Conservation (phyloP, 2,888 invertebrate genomes). For the Leptinotarsa tumamoca region DNA sequence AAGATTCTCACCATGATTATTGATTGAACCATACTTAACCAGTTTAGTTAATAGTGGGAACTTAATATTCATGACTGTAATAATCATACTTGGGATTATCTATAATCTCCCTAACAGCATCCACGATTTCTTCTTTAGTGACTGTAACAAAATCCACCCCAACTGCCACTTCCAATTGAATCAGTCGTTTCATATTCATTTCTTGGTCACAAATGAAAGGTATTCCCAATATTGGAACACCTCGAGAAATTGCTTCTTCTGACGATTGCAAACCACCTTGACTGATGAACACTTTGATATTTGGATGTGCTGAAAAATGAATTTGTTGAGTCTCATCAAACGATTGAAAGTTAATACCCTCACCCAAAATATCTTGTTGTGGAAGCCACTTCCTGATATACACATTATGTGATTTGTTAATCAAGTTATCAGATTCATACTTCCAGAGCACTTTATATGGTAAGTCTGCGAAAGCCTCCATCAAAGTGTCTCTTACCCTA, state of each 20-base stretch:
- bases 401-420: constrained; percentile 62
- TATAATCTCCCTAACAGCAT: constrained; percentile 52
- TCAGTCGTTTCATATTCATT: constrained; percentile 53
- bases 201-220: constrained; percentile 58
- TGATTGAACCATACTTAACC: too few relatives aligned
- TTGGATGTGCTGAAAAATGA: constrained; percentile 53
- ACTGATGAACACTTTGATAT: constrained; percentile 55
- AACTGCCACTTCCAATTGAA: constrained; percentile 49
- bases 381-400: constrained; percentile 66
- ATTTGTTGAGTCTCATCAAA: not conserved
- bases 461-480: constrained; percentile 62
- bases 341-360: not conserved
- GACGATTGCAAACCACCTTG: constrained; percentile 58
- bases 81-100: constrained; percentile 52
- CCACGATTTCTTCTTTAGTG: constrained; percentile 52
- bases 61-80: too few relatives aligned
- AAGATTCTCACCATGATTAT: too few relatives aligned
- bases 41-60: too few relatives aligned
- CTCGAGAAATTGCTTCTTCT: constrained; percentile 55
- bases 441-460: constrained; percentile 67
- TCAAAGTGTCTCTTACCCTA: constrained; percentile 56
- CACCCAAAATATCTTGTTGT: constrained; percentile 67
- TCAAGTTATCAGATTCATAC: constrained; percentile 62
- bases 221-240: constrained; percentile 56
- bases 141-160: constrained; percentile 51